These are phyloP conservation scores for Crepidodera aurea DNA, from an alignment of 2,888 invertebrate genomes.

Conservation along the genomic window DNA sequence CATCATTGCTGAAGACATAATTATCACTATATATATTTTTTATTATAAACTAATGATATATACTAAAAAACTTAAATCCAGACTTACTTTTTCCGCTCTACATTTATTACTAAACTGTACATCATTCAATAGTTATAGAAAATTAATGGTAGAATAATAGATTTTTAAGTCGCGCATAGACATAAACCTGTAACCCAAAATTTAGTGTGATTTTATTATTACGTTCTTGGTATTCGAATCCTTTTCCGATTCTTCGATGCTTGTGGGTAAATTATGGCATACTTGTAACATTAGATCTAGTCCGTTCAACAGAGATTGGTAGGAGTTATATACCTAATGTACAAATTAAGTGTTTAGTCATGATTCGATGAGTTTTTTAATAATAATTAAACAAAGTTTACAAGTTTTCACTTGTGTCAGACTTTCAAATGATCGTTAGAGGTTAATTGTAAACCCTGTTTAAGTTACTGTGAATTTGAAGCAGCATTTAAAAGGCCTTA, in stretches of 20 bases:
- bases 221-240: conserved; percentile 54
- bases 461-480: no score
- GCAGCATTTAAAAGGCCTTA: no score
- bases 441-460: no score
- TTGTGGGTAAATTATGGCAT: conserved; percentile 66
- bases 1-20: no score
- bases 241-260: conserved; percentile 48
- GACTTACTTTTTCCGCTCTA: conserved; percentile 5
- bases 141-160: neutral
- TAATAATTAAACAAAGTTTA: neutral
- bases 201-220: conserved; percentile 10
- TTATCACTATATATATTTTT: no score
- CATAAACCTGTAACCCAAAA: conserved; percentile 19
- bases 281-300: conserved; percentile 73
- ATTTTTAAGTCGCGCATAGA: neutral
- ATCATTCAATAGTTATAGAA: neutral
- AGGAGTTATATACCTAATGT: conserved; percentile 71
- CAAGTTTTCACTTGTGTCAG: no score
- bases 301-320: conserved; percentile 71
- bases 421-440: neutral
- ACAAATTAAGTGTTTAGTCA: neutral
- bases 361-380: no score
- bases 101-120: neutral
- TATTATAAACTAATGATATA: no score
- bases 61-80: no score